A percentile compares a stretch with the other conserved stretches of the same genome.
These are phyloP conservation scores for Octomys mimax DNA, from an alignment of 2,797 vertebrate genomes.

Conservation along the genomic window DNA sequence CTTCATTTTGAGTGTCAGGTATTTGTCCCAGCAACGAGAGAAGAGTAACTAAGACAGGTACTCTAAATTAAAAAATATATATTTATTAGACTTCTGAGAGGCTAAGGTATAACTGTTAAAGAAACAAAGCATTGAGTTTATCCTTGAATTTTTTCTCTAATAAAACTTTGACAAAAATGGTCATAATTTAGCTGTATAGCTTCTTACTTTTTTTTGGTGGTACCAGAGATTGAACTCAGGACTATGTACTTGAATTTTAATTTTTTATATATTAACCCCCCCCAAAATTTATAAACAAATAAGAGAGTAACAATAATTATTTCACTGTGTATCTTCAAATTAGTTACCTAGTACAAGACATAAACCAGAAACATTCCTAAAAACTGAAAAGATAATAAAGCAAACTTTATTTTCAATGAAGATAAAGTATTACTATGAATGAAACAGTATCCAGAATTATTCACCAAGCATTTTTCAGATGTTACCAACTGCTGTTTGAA, in stretches of 20 bases:
- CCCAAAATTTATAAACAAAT: background rate
- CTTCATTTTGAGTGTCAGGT: no score
- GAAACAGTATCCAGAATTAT: background rate
- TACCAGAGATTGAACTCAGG: no score
- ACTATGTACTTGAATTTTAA: background rate
- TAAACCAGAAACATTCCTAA: background rate
- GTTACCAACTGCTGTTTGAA: background rate
- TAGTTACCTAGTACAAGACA: background rate
- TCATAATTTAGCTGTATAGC: background rate
- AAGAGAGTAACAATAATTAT: background rate
- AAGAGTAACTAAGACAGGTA: no score
- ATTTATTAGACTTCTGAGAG: constrained; percentile 24
- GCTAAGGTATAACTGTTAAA: background rate
- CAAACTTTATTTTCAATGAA: background rate
- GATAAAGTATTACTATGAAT: background rate
- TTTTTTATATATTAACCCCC: background rate
- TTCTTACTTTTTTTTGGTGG: no score
- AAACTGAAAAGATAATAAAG: background rate
- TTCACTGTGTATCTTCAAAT: background rate
- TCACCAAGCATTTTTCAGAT: background rate
- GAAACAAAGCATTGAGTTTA: constrained; percentile 1
- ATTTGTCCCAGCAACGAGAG: no score
- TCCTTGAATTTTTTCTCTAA: constrained; percentile 55
- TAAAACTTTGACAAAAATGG: constrained; percentile 19
- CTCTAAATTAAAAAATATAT: background rate